Evolutionary conservation across 2,888 invertebrate genomes (phyloP), one percentile per base, ranked within the genome.

Genomic region (Diabrotica balteata): DNA sequence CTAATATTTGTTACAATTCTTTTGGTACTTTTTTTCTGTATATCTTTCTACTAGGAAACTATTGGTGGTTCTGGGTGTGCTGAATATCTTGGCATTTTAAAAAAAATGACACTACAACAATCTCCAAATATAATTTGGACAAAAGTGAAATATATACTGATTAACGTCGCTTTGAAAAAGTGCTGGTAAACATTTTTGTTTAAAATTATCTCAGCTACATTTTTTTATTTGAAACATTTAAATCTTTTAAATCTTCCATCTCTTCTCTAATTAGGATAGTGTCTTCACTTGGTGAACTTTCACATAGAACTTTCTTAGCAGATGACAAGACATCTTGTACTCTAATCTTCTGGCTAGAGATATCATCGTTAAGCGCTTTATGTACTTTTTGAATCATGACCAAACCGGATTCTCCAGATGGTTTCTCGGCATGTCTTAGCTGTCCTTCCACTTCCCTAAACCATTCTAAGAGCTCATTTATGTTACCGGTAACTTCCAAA

Each of bases 381-480:
- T 97, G 97, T 78, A 97, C 96, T 82, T 94, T 94, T 82, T 98
- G 97, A 9, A 93, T 90, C 43, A 96, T 89, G 64, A 98, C 93
- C 8, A 91, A 86, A 76, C 92, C 91, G 0, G 97, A 94, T 79
- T 96, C 94, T 71, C 93, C 91, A 59, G 93, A 92, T 1, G 98
- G 96, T 59, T 93, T 93, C 78, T 95, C 96, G 0, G 96, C 94
- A 70, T 92, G 92, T 42, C 93, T 88, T 46, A 98, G 86, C 73
- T 92, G 92, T 22, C 90, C 89, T 79, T 97, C 96, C 66, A 95
- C 94, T 72, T 95, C 95, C 32, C 95, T 90, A 88, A 99, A 96
- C 98, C 98, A 99, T 79, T 98, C 97, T 0, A 97, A 86, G 0
- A 98, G 87, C 78, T 97, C 98, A 80, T 98, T 97, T 81, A 98